A percentile compares a stretch with the other conserved stretches of the same genome.
Conservation (phyloP, 2,888 invertebrate genomes). For the Sarcophaga carnaria region DNA sequence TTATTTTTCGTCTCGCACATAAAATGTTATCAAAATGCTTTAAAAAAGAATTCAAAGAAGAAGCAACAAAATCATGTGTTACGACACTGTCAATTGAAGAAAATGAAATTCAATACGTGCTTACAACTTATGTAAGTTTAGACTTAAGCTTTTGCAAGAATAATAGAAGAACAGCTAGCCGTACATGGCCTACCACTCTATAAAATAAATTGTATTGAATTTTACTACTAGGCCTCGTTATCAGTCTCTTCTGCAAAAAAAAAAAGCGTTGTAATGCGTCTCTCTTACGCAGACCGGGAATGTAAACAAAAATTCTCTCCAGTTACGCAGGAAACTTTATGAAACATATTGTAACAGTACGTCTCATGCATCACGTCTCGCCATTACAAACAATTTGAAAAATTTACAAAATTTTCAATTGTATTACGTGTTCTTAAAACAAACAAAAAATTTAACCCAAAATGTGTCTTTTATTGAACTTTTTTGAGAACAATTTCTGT, state of each 20-base stretch:
- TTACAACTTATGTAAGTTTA: neutral
- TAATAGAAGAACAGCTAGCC: neutral
- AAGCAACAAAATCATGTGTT: neutral
- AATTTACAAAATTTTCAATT: constrained; percentile 36
- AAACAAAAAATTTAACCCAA: neutral
- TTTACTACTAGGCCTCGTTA: neutral
- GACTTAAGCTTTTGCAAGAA: neutral
- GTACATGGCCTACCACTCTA: neutral
- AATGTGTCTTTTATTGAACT: neutral
- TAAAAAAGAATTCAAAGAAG: too few species aligned
- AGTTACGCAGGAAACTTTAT: too few species aligned
- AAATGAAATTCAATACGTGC: neutral
- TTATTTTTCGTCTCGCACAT: neutral
- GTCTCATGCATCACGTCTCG: constrained; percentile 26
- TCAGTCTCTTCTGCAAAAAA: neutral
- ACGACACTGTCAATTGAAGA: neutral
- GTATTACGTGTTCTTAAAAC: constrained; percentile 50
- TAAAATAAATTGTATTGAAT: neutral
- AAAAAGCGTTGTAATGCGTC: neutral
- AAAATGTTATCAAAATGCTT: too few species aligned
- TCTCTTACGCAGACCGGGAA: too few species aligned
- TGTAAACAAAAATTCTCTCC: too few species aligned
- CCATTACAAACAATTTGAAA: constrained; percentile 29
- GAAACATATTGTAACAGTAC: too few species aligned
- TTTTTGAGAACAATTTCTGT: neutral